Conservation (phyloP, 2,888 invertebrate genomes). For the Drosophila siamana region DNA sequence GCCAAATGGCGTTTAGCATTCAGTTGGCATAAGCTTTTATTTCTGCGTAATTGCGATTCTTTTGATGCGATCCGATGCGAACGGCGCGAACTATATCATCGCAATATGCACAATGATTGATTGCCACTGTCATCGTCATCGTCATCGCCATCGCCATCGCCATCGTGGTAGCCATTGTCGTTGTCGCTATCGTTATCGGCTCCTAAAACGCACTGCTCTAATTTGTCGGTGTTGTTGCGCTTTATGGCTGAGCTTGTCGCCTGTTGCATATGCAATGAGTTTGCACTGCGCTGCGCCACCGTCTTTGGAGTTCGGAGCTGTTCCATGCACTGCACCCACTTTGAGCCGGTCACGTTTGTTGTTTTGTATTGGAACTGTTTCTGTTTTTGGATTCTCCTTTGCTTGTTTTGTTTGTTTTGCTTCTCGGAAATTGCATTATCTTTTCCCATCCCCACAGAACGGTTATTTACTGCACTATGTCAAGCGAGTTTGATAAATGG, state of each 20-base stretch:
- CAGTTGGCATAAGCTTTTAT: constrained; percentile 69
- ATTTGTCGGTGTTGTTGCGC: constrained; percentile 48
- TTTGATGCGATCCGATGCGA: constrained; percentile 68
- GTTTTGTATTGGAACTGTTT: neutral
- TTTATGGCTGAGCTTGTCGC: constrained; percentile 31
- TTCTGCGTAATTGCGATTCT: constrained; percentile 68
- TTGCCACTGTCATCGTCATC: constrained; percentile 21
- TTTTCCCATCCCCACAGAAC: constrained; percentile 32
- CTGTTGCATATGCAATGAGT: constrained; percentile 57
- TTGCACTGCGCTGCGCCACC: too few species aligned
- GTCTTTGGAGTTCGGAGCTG: neutral
- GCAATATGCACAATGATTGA: constrained; percentile 32
- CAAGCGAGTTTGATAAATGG: constrained; percentile 51
- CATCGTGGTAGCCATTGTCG: too few species aligned
- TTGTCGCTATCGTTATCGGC: constrained; percentile 6
- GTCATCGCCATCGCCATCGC: constrained; percentile 13
- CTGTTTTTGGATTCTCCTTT: constrained; percentile 24
- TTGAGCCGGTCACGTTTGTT: constrained; percentile 54
- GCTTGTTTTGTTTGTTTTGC: constrained; percentile 13
- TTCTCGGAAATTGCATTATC: constrained; percentile 58
- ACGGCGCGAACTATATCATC: constrained; percentile 62
- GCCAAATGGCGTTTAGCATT: constrained; percentile 54
- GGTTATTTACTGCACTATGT: constrained; percentile 40
- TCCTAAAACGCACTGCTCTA: constrained; percentile 19
- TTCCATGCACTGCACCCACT: constrained; percentile 51